Evolutionary conservation across 2,888 invertebrate species (phyloP).

Genomic region (Calameuta filiformis): DNA sequence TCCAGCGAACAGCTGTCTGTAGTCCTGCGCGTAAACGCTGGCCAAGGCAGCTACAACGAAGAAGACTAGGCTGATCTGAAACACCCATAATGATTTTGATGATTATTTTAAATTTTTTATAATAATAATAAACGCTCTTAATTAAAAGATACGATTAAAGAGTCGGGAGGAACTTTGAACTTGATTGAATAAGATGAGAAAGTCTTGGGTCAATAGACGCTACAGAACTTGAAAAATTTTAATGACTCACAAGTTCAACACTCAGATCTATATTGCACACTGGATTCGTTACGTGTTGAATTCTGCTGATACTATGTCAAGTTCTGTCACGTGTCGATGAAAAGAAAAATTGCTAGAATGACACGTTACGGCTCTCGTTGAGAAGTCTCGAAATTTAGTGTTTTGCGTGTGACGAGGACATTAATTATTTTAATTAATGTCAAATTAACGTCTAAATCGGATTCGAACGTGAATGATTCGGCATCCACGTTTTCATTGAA

Average conservation of each 20-base stretch:
- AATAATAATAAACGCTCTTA: background rate
- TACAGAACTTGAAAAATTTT: background rate
- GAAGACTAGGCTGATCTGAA: slow-evolving; percentile 43
- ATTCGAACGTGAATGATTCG: background rate
- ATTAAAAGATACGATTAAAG: background rate
- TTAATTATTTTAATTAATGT: background rate
- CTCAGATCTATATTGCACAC: background rate
- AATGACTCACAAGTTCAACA: background rate
- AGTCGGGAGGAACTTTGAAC: background rate
- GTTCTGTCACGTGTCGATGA: background rate
- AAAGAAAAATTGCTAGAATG: background rate
- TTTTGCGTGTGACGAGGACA: background rate
- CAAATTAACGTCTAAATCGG: background rate
- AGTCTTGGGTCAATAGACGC: background rate
- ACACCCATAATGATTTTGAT: background rate
- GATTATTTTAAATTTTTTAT: background rate
- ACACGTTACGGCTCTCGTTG: background rate
- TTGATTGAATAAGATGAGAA: background rate
- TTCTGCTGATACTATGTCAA: background rate
- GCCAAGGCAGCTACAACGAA: slow-evolving; percentile 42
- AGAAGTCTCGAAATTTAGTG: background rate
- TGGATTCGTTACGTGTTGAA: background rate
- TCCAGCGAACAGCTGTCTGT: slow-evolving; percentile 57
- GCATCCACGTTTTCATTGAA: background rate
- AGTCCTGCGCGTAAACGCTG: slow-evolving; percentile 48